A percentile compares a stretch with the other conserved stretches of the same genome.
These are phyloP conservation scores for Acrocyrtus sp. DNA, from an alignment of 2,888 invertebrate species.

Conservation along the genomic window DNA sequence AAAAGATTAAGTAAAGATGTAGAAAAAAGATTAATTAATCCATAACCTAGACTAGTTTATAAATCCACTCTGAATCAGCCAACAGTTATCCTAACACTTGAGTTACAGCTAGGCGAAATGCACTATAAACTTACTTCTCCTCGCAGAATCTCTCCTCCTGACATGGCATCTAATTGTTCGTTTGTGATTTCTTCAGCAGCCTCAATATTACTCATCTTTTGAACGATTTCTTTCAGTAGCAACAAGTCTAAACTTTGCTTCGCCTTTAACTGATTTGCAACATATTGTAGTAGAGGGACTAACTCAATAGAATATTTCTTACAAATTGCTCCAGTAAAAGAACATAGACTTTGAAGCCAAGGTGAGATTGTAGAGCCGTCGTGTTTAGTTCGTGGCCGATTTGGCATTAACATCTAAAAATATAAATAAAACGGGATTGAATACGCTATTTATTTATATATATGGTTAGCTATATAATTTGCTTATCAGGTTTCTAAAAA, in stretches of 20 bases:
- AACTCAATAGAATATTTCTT: conserved; percentile 98
- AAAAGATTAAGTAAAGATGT: no score
- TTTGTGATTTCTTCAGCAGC: conserved; percentile 95
- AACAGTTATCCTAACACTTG: no score
- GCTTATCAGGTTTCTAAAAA: conserved; percentile 1
- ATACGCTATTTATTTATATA: not conserved
- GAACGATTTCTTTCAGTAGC: conserved; percentile 95
- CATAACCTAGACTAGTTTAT: no score
- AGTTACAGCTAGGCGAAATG: no score
- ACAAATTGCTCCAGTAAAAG: conserved; percentile 95
- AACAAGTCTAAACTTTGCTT: conserved; percentile 94
- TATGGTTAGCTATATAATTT: no score
- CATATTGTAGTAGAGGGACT: conserved; percentile 94
- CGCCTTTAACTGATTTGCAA: conserved; percentile 95
- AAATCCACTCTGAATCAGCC: no score
- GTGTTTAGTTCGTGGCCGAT: conserved; percentile 74
- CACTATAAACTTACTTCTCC: conserved; percentile 87
- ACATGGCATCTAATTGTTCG: conserved; percentile 96
- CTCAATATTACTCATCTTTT: conserved; percentile 99
- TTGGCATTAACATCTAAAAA: conserved; percentile 62
- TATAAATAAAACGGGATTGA: conserved; percentile 8
- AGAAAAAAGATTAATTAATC: no score
- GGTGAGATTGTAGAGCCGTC: conserved; percentile 92
- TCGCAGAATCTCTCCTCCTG: conserved; percentile 93
- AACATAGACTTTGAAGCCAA: conserved; percentile 94